phyloP scores from a whole-genome alignment of 1,140 invertebrate species.

The Tetranychus urticae region DNA sequence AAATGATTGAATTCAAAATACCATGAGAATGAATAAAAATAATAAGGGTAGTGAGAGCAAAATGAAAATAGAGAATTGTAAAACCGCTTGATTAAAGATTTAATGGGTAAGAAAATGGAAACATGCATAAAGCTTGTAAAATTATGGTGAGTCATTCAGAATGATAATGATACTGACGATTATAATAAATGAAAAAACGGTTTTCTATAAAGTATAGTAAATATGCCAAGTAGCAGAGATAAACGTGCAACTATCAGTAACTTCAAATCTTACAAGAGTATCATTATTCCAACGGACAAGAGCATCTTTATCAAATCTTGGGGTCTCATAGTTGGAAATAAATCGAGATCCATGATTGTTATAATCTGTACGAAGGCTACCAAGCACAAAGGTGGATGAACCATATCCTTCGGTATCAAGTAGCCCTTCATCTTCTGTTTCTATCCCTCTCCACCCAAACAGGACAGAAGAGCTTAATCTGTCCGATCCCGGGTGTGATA shows the following conservation, averaged over 20 bases:
- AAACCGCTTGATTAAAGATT: too few species aligned
- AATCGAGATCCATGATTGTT: background rate
- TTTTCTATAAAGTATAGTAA: background rate
- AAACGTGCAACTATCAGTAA: background rate
- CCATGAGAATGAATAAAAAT: background rate
- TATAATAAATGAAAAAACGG: background rate
- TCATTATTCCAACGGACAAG: constrained; percentile 4
- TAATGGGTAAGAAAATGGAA: background rate
- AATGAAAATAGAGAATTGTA: too few species aligned
- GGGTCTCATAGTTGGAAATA: background rate
- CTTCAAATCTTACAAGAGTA: constrained; percentile 7
- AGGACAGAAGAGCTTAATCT: constrained; percentile 2
- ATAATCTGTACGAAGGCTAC: background rate
- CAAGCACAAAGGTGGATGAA: background rate
- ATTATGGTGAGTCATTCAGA: background rate
- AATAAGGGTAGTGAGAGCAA: background rate
- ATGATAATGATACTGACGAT: background rate
- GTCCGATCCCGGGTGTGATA: constrained; percentile 4
- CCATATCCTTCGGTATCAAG: too few species aligned
- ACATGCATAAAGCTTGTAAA: background rate
- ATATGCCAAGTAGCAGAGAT: background rate
- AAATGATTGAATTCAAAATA: background rate
- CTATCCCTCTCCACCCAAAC: constrained; percentile 5
- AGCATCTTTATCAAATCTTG: constrained; percentile 1
- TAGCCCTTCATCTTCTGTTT: background rate